Evolutionary conservation across 2,888 invertebrate species (phyloP).

Genomic region (Elysia crispata): DNA sequence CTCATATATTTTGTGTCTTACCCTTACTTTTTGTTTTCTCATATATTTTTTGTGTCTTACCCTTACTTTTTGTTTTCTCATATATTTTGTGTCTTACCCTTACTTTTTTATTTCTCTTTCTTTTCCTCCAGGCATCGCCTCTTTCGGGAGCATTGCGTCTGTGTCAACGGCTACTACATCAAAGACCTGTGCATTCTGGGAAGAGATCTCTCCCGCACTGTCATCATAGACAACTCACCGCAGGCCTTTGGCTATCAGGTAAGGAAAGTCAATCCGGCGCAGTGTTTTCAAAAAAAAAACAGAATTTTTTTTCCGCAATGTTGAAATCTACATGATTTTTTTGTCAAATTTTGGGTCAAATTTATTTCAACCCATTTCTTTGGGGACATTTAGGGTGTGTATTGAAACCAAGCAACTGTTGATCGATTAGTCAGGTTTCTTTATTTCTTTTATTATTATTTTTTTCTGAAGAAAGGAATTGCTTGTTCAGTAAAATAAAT

Average conservation of each 20-base stretch:
- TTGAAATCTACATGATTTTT: too few species aligned
- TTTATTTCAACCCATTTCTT: too few species aligned
- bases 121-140: slow-evolving; percentile 82
- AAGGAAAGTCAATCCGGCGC: too few species aligned
- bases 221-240: slow-evolving; percentile 92
- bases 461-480: too few species aligned
- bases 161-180: slow-evolving; percentile 96
- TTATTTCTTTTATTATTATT: too few species aligned
- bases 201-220: slow-evolving; percentile 91
- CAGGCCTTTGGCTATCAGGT: slow-evolving; percentile 95
- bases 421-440: too few species aligned
- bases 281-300: too few species aligned
- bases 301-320: too few species aligned
- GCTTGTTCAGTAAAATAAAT: too few species aligned
- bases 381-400: too few species aligned
- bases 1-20: neutral
- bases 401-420: too few species aligned
- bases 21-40: neutral
- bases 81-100: slow-evolving; percentile 3
- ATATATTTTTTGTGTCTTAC: neutral
- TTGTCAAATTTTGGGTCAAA: too few species aligned
- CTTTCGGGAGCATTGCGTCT: slow-evolving; percentile 96
- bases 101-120: neutral
- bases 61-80: neutral
- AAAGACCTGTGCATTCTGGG: slow-evolving; percentile 96